phyloP scores from a whole-genome alignment of 2,888 invertebrate genomes.

The Adineta ricciae region DNA sequence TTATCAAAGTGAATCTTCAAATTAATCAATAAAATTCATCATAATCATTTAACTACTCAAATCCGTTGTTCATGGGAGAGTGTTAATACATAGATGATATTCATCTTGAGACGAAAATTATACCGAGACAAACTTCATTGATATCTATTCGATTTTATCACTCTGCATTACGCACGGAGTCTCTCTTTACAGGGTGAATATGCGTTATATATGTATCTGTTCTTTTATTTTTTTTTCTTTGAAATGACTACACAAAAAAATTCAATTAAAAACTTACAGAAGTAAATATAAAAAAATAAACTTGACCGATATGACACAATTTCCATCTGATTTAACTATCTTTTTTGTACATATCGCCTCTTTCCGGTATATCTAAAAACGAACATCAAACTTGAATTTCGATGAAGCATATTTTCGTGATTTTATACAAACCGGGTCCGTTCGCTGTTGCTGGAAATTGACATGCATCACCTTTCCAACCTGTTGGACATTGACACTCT shows the following conservation, averaged over 20 bases:
- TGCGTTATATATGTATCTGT: background rate
- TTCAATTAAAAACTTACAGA: background rate
- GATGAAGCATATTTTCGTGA: background rate
- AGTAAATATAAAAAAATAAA: background rate
- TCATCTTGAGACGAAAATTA: too few species aligned
- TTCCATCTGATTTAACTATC: background rate
- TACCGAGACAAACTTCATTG: too few species aligned
- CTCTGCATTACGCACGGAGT: too few species aligned
- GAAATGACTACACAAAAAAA: background rate
- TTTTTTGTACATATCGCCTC: slow-evolving; percentile 16
- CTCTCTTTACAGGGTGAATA: too few species aligned
- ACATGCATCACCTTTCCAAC: slow-evolving; percentile 14
- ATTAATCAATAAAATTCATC: too few species aligned
- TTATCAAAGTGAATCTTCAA: too few species aligned
- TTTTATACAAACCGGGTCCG: background rate
- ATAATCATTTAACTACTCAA: too few species aligned
- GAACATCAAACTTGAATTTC: background rate
- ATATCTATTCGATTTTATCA: too few species aligned
- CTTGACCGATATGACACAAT: background rate
- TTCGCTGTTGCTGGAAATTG: slow-evolving; percentile 1
- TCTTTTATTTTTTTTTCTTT: background rate
- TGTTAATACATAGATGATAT: too few species aligned
- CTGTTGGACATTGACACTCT: background rate
- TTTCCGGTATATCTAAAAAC: background rate
- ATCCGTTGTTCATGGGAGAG: too few species aligned